Evolutionary conservation across 2,888 invertebrate genomes (phyloP), one percentile per base, ranked within the genome.

Genomic region (Trissolcus japonicus): DNA sequence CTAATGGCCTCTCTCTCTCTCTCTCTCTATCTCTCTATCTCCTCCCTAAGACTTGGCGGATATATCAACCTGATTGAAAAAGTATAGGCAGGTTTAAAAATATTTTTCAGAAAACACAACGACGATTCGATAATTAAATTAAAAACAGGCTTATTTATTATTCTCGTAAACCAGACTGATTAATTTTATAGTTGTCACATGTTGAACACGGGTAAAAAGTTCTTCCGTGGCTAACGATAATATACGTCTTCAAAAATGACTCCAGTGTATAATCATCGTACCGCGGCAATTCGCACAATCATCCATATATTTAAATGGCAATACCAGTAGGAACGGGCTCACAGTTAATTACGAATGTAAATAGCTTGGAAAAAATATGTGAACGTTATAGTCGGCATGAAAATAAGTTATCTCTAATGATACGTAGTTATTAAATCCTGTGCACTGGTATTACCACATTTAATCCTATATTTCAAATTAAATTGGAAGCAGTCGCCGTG

Each of bases 381-480:
- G 50, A 16, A 21, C 11, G n/a, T 65, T 59, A 25, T 19, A 50
- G 17, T 41, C 21, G n/a, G 11, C 35, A 46, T 73, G 66, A 73
- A 66, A 73, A 61, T 73, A 65, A 73, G 54, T 73, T 73, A 66
- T 66, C 73, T 59, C 43, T 55, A 67, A 67, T 67, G 73, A 66
- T 73, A 67, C 51, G 56, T 67, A 56, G 51, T 74, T 61, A 67
- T 74, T 62, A 74, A 74, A 67, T 61, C 53, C 46, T 29, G 67
- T 46, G 51, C 62, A 60, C 61, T 62, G 29, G 67, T 53, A 74
- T 74, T 74, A 67, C 62, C 21, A 60, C 74, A 40, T 62, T 53
- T 53, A 55, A 67, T 62, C 61, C 62, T 57, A 74, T 74, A 74
- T 62, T 67, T 74, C 66, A 74, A 67, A 74, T 74, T 67, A 74